phyloP scores from a whole-genome alignment of 2,888 invertebrate species.

The Romanomermis culicivorax region DNA sequence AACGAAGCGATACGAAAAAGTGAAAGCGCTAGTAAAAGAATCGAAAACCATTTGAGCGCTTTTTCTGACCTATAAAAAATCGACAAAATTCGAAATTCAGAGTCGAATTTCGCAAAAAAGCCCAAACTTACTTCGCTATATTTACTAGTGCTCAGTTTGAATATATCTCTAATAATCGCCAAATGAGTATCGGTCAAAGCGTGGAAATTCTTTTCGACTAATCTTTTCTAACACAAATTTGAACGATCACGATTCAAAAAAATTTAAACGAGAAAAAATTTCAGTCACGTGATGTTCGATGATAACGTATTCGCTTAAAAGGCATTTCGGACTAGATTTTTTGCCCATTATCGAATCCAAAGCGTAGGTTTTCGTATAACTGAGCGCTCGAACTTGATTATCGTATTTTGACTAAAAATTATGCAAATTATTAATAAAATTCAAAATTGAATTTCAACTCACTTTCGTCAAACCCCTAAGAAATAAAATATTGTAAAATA shows the following conservation, averaged over 20 bases:
- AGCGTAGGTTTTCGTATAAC: slow-evolving; percentile 12
- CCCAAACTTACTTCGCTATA: slow-evolving; percentile 48
- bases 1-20: slow-evolving; percentile 47
- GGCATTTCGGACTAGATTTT: slow-evolving; percentile 12
- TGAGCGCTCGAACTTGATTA: slow-evolving; percentile 9
- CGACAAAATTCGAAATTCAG: no score
- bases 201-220: slow-evolving; percentile 26
- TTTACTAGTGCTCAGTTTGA: slow-evolving; percentile 42
- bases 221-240: slow-evolving; percentile 26
- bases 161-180: slow-evolving; percentile 41
- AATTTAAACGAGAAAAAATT: no score
- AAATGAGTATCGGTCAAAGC: slow-evolving; percentile 42
- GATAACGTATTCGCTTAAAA: slow-evolving; percentile 14
- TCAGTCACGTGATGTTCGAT: slow-evolving; percentile 16
- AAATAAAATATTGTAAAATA: slow-evolving; percentile 44
- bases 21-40: slow-evolving; percentile 42
- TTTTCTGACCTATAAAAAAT: slow-evolving; percentile 39
- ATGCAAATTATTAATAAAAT: not conserved
- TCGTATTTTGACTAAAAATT: slow-evolving; percentile 10
- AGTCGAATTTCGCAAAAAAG: no score
- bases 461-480: slow-evolving; percentile 36
- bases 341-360: slow-evolving; percentile 17
- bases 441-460: slow-evolving; percentile 15
- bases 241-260: no score
- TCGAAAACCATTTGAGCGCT: slow-evolving; percentile 46